Evolutionary conservation across 2,113 vertebrate genomes (phyloP).

Genomic region (Ornithorhynchus anatinus): DNA sequence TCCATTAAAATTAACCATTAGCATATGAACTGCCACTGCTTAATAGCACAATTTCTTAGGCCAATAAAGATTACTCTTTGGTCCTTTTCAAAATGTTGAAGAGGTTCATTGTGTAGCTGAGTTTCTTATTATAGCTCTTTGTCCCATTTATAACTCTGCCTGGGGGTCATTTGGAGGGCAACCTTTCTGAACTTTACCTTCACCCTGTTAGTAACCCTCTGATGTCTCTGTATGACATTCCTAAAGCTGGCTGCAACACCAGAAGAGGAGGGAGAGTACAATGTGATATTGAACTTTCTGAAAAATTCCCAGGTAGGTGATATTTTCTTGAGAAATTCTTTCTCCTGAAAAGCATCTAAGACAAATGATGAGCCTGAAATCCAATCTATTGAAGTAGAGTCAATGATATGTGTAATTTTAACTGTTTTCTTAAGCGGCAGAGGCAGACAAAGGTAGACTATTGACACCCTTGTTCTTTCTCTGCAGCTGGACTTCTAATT

Average conservation of each 20-base stretch:
- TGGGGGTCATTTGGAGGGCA: conserved; percentile 33
- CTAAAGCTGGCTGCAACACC: background rate
- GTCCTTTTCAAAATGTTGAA: conserved; percentile 10
- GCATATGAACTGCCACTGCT: conserved; percentile 22
- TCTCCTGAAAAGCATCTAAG: background rate
- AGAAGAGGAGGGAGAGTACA: conserved; percentile 2
- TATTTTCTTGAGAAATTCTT: background rate
- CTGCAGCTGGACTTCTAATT: conserved; percentile 23
- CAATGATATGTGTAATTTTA: background rate
- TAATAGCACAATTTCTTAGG: conserved; percentile 9
- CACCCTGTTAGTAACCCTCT: conserved; percentile 19
- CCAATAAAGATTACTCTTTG: conserved; percentile 35
- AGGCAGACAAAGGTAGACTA: conserved; percentile 23
- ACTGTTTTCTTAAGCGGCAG: background rate
- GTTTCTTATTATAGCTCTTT: conserved; percentile 14
- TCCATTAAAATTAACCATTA: conserved; percentile 50
- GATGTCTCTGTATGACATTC: conserved; percentile 8
- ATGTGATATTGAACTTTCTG: background rate
- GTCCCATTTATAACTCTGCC: conserved; percentile 36
- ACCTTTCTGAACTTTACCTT: conserved; percentile 48
- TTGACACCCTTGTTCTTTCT: background rate
- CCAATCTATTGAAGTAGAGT: background rate
- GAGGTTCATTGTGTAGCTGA: background rate
- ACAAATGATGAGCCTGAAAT: background rate
- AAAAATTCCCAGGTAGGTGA: background rate